A percentile compares a stretch with the other conserved stretches of the same genome.
phyloP scores from a whole-genome alignment of 2,888 invertebrate species.

The Lomographa bimaculata region DNA sequence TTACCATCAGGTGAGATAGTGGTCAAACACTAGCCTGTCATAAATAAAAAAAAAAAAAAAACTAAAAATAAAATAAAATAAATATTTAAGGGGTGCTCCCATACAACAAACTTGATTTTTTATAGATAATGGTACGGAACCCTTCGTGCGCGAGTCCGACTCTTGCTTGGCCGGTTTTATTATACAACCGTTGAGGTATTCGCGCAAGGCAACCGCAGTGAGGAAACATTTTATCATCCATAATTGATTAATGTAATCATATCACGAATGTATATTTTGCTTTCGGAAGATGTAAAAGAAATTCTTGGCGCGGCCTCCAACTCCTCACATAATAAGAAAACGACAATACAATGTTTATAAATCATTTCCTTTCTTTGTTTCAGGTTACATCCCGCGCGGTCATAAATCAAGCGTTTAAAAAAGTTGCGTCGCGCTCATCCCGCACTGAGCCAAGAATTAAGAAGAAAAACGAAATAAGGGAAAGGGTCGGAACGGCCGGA shows the following conservation, averaged over 20 bases:
- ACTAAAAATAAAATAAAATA: too few relatives aligned
- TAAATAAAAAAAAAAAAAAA: too few relatives aligned
- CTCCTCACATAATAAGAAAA: slow-evolving; percentile 31
- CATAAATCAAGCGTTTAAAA: slow-evolving; percentile 56
- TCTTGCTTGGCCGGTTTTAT: too few relatives aligned
- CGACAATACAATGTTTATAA: slow-evolving; percentile 37
- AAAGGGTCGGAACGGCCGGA: slow-evolving; percentile 48
- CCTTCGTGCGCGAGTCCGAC: too few relatives aligned
- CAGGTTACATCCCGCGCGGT: slow-evolving; percentile 48
- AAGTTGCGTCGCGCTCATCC: slow-evolving; percentile 40
- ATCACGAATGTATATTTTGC: slow-evolving; percentile 17
- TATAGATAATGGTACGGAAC: too few relatives aligned
- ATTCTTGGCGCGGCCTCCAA: slow-evolving; percentile 22
- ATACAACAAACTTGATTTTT: too few relatives aligned
- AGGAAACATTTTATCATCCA: slow-evolving; percentile 10
- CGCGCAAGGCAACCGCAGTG: too few relatives aligned
- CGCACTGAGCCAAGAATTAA: slow-evolving; percentile 50
- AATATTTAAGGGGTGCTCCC: too few relatives aligned
- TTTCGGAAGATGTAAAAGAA: slow-evolving; percentile 18
- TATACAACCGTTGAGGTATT: too few relatives aligned
- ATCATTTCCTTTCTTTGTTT: slow-evolving; percentile 55
- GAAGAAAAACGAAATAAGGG: slow-evolving; percentile 53
- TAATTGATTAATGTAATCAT: slow-evolving; percentile 21
- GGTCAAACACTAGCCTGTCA: too few relatives aligned
- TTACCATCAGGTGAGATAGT: too few relatives aligned